Base-by-base conservation (phyloP, 1,140 invertebrate genomes). In the Oscheius sp. region DNA sequence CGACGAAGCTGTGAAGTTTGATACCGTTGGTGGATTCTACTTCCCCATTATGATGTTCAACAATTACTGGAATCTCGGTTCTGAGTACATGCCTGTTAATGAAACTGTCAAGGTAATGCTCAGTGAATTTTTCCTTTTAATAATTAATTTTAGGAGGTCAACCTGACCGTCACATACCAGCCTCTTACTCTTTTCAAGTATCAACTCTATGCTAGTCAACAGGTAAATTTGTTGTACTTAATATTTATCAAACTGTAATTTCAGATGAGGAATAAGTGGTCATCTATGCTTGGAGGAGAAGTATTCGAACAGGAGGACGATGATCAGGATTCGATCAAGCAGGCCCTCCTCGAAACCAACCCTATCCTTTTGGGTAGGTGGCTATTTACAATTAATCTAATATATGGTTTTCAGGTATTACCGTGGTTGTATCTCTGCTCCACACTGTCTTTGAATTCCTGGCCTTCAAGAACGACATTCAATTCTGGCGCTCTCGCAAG, bases 391-490 rank as follows among this genome's bases (percentile, higher is more conserved):
- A 73, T 1, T n/a, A 70, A 69, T 34, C 18, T 73, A 23, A 13
- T 45, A 23, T 45, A 23, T 45, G 15, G 42, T 61, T 70, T 80
- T 38, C 20, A 78, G 80, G 88, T 35, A 84, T 97, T 42, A 99
- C 97, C 15, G 90, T 98, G 67, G 87, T 90, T 69, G 91, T 99
- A 0, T 98, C 96, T 2, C 89, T 99, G 35, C 87, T 99, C 2
- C 97, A 99, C 86, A 97, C 92, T 77, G 89, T 99, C 55, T 98
- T 99, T 88, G 97, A 99, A 85, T 90, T 99, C 79, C 87, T 99
- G 34, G 96, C 97, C 63, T 99, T 99, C 85, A 99, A 99, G 88
- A 99, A 99, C 88, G 91, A 99, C 87, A 99, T 99, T 82, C 96
- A 99, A 87, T 99, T 99, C 84, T 99, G 97, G 97, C 94, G 95